Evolutionary conservation across 2,113 vertebrate species (phyloP).

Genomic region (Malurus cyaneus): DNA sequence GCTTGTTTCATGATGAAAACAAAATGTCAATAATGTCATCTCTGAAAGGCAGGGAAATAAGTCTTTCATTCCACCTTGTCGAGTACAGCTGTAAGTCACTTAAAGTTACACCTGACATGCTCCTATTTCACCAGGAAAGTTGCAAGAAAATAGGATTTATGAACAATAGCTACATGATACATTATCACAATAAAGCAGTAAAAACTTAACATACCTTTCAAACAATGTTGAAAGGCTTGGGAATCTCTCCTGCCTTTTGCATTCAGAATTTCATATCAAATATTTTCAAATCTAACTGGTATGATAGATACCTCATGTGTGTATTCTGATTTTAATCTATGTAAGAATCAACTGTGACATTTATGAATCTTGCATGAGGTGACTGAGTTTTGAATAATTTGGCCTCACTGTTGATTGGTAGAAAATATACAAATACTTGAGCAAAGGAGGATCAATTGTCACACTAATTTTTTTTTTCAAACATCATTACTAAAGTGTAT

Average conservation of each 20-base stretch:
- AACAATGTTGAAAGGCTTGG: background rate
- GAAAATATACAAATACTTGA: background rate
- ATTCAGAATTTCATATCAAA: background rate
- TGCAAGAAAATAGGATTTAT: background rate
- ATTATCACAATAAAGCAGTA: background rate
- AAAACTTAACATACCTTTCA: background rate
- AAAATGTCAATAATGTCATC: background rate
- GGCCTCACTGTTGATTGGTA: background rate
- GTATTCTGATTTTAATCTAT: background rate
- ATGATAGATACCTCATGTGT: background rate
- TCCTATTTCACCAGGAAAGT: background rate
- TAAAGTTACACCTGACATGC: background rate
- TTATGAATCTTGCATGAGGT: background rate
- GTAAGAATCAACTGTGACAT: background rate
- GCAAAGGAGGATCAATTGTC: background rate
- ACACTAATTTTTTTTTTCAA: accelerated
- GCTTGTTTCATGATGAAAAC: background rate
- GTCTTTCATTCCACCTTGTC: background rate
- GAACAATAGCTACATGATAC: background rate
- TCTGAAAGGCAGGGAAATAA: background rate
- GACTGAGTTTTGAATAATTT: background rate
- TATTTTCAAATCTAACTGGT: background rate
- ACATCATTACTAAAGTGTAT: background rate
- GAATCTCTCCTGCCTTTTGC: background rate
- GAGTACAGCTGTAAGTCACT: background rate